Base-by-base conservation (phyloP, 1,140 invertebrate species). In the Pomacea maculata region DNA sequence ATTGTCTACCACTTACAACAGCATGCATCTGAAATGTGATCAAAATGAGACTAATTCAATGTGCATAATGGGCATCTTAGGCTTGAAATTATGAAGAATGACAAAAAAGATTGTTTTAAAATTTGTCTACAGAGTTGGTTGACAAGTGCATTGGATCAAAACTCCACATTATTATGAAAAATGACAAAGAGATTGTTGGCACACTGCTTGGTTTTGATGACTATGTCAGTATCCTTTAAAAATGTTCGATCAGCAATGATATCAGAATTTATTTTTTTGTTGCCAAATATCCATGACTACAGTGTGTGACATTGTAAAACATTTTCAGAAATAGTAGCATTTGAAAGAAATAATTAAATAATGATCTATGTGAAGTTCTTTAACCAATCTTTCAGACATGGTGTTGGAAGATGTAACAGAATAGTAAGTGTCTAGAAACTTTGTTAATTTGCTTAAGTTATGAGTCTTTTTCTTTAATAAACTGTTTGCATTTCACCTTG, bases 101-200 rank as follows among this genome's bases (percentile, higher is more conserved):
- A 45, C 34, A 45, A 45, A 45, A 25, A 45, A 45, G 34, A 45
- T 45, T 45, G 34, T 45, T 45, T 17, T 34, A 29, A 68, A 57
- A 14, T 63, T n/a, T 21, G 19, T 34, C 89, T 89, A 70, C 89
- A 96, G 99, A 99, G 93, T 92, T 99, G 83, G 97, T 99, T n/a
- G 99, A 99, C 89, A 99, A 99, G 94, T 99, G 98, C 92, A 99
- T 99, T 90, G 99, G 99, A 29, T 99, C 98, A 0, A 93, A 97
- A 81, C 99, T 99, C 88, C 99, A 99, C 88, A 99, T 99, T 52
- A 98, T 99, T 67, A 99, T 99, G 98, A 99, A 99, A 92, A 98
- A 98, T 91, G 98, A 99, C 88, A 99, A 99, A 92, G 98, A 99
- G 94, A 98, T 99, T 89, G 97, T 99, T 19, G 99, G 99, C 80